These are phyloP conservation scores for Leucophora obtusa DNA, from an alignment of 2,888 invertebrate species.

Conservation along the genomic window DNA sequence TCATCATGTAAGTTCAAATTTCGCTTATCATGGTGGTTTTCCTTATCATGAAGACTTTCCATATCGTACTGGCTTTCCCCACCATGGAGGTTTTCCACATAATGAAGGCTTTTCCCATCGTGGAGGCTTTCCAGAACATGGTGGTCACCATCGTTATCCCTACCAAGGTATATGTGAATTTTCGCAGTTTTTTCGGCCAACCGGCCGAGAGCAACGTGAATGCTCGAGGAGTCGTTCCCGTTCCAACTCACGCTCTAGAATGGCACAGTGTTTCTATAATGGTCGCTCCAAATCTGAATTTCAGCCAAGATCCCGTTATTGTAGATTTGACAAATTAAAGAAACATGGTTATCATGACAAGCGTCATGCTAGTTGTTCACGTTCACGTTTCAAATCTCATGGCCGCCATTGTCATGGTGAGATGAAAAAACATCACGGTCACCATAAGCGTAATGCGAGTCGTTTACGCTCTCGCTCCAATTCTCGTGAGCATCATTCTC, in stretches of 20 bases:
- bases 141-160: not conserved
- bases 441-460: not conserved
- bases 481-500: constrained; percentile 5
- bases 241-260: constrained; percentile 46
- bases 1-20: not conserved
- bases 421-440: not conserved
- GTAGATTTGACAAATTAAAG: constrained; percentile 16
- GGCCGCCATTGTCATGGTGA: not conserved
- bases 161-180: constrained; percentile 10
- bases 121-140: not conserved
- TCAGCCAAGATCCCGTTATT: constrained; percentile 9
- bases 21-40: not conserved
- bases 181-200: constrained; percentile 45
- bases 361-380: constrained; percentile 27
- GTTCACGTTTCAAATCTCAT: constrained; percentile 19
- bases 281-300: not conserved
- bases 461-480: constrained; percentile 37
- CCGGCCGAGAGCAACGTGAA: constrained; percentile 3
- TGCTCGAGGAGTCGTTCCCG: constrained; percentile 32
- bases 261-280: constrained; percentile 14
- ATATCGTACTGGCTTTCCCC: not conserved
- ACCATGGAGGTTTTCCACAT: constrained; percentile 1
- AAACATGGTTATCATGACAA: constrained; percentile 11
- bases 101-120: constrained; percentile 10
- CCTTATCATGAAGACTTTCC: not conserved